Base-by-base conservation (phyloP, 2,888 invertebrate species). In the Blastobasis adustella region DNA sequence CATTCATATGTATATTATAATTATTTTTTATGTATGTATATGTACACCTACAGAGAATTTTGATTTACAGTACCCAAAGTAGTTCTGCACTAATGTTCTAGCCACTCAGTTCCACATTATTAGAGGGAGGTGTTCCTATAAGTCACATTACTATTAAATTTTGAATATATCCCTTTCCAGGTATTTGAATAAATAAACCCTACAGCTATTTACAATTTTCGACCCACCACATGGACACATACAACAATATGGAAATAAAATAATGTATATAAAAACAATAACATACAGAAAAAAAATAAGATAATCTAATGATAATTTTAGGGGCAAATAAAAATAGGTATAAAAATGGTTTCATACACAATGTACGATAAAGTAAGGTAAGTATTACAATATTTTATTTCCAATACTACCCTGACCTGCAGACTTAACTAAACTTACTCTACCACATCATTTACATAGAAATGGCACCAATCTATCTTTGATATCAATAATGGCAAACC, bases 381-480 rank as follows among this genome's bases (percentile, higher is more conserved):
- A 71, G 66, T 71, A 63, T 73, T 82, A 84, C 80, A 80, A 78
- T 81, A 83, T 80, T 82, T 77, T 75, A 84, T 79, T 81, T 82
- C 83, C 83, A 80, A 76, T 74, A 74, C 84, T 86, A 87, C 87
- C 87, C 88, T 88, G 87, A 84, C 87, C 87, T 73, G 83, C 84
- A 81, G 82, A 84, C 87, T 82, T 85, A 87, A 81, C 84, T 87
- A 79, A 82, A 76, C 87, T 84, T 85, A 88, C 81, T 60, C 85
- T 86, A 85, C 82, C 85, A 72, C 84, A 72, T 86, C 85, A 76
- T 84, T 77, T 82, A 87, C 78, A 83, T 76, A 83, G 83, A 85
- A 86, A 88, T 88, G 88, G 88, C 88, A 88, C 88, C 88, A 84
- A 87, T 84, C 87, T 87, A 87, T 88, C 88, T 88, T 88, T 88